These are phyloP conservation scores for Ovibos moschatus DNA, from an alignment of 2,113 vertebrate species.

Conservation along the genomic window DNA sequence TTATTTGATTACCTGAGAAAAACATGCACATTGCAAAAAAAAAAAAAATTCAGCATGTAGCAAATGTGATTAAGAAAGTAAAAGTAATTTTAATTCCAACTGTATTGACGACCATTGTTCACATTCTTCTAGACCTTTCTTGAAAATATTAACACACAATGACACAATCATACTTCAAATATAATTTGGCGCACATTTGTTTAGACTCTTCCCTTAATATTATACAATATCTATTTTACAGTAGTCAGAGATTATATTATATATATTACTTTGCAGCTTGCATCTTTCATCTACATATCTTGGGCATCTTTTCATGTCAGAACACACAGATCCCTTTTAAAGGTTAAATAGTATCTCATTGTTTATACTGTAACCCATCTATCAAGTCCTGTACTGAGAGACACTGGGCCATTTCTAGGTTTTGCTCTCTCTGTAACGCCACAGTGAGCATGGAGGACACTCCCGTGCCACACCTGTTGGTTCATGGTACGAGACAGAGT, in stretches of 20 bases:
- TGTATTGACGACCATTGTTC: background rate
- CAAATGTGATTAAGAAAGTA: constrained; percentile 11
- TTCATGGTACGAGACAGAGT: background rate
- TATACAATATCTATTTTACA: background rate
- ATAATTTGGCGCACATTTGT: background rate
- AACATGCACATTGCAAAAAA: background rate
- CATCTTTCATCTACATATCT: background rate
- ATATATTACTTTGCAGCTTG: background rate
- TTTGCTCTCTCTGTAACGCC: background rate
- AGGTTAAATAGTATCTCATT: background rate
- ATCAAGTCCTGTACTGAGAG: background rate
- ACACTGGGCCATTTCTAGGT: background rate
- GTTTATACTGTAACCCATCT: background rate
- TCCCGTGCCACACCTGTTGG: fast-evolving
- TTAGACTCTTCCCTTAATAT: background rate
- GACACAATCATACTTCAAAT: background rate
- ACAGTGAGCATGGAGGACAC: background rate
- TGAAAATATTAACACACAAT: background rate
- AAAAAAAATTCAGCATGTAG: background rate
- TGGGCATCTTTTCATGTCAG: background rate
- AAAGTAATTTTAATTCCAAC: background rate
- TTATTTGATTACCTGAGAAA: constrained; percentile 14
- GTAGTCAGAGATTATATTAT: background rate
- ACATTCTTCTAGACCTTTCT: background rate
- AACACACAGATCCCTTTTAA: background rate